Evolutionary conservation across 2,113 vertebrate species (phyloP), one percentile per base, ranked within the genome.

Genomic region (Nematolebias whitei): DNA sequence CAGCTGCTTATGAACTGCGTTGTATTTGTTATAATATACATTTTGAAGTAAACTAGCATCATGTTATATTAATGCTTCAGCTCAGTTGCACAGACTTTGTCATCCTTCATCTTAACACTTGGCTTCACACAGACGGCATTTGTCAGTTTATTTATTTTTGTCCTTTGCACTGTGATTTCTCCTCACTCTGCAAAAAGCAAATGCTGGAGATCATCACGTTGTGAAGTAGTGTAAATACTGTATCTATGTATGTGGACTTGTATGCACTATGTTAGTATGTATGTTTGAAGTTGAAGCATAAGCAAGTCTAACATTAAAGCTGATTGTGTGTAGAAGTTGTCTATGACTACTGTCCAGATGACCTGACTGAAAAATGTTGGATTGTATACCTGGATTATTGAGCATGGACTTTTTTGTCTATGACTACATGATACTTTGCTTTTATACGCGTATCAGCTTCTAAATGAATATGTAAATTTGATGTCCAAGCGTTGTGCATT

Each of bases 81-180:
- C 48, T 35, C 53, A 49, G 20, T 39, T 50, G 57, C 44, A 44
- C 22, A 22, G 29, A 58, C 35, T 45, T 18, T 58, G 58, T 24
- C 51, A 59, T 66, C 43, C 39, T 60, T 72, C 74, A 71, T 47
- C 4, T 43, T 18, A 66, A 16, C 68, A 84, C 79, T 80, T 84
- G 69, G 73, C 60, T 38, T 53, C 74, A 63, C 66, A 75, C 59
- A 66, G 53, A 55, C 12, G 26, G 48, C 49, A 68, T 29, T 29
- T 80, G 81, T 76, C 62, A 81, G 82, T 35, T 86, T 86, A 85
- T 83, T 61, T 71, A n/a, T 59, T 67, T 61, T 48, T 74, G 62
- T 73, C 71, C 59, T 24, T 29, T 43, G 50, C 51, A 13, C 54
- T 67, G 39, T 63, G 65, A 80, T 61, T 23, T 32, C 11, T 32